These are phyloP conservation scores for Gymnopithys bicolor DNA, from an alignment of 2,797 vertebrate species.

Conservation along the genomic window DNA sequence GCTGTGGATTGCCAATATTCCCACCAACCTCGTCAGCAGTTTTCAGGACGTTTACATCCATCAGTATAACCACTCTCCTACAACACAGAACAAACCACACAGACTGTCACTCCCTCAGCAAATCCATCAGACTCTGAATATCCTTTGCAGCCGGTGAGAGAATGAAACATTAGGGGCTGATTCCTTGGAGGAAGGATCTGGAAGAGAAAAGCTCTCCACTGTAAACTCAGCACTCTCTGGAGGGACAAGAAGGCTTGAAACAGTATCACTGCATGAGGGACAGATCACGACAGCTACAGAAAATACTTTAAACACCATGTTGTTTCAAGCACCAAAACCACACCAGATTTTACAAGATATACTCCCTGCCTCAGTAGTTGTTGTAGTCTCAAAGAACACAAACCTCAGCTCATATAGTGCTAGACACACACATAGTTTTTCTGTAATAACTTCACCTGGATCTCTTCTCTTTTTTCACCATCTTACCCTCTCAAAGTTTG, in stretches of 20 bases:
- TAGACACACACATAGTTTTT: neutral
- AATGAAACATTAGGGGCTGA: neutral
- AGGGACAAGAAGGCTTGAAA: neutral
- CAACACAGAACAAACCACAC: conserved; percentile 32
- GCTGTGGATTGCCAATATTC: conserved; percentile 89
- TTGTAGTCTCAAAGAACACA: neutral
- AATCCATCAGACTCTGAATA: neutral
- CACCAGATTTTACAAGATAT: neutral
- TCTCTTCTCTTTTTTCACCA: neutral
- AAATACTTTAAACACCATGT: neutral
- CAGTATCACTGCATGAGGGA: neutral
- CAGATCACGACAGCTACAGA: neutral
- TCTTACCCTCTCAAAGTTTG: neutral
- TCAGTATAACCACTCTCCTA: conserved; percentile 92
- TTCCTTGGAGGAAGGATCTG: neutral
- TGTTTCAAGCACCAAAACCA: neutral
- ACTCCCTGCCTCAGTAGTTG: neutral
- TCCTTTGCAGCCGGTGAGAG: neutral
- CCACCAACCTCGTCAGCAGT: conserved; percentile 81
- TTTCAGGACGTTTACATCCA: conserved; percentile 90
- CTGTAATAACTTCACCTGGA: neutral
- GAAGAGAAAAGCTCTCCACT: conserved; percentile 1
- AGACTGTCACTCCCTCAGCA: neutral
- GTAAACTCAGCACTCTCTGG: neutral
- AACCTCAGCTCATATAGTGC: neutral